Evolutionary conservation across 2,888 invertebrate genomes (phyloP), one percentile per base, ranked within the genome.

Genomic region (Cremastobaeus sp.): DNA sequence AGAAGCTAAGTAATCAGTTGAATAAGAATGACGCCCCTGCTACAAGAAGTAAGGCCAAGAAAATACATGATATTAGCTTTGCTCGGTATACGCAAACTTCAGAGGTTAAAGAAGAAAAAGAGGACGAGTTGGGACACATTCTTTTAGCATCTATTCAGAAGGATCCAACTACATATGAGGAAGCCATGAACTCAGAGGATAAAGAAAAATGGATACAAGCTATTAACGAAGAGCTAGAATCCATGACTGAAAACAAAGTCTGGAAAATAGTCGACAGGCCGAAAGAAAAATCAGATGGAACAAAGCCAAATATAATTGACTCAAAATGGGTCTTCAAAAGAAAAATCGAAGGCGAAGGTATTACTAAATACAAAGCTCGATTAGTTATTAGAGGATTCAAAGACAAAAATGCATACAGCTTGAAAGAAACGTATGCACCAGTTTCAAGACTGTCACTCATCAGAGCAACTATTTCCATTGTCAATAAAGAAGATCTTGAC

Each of bases 291-390:
- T n/a, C n/a, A 41, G 21, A 48, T 48, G 59, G 43, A 2, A 41
- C 15, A 25, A 59, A 28, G 30, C n/a, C n/a, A n/a, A n/a, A n/a
- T n/a, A n/a, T n/a, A n/a, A n/a, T n/a, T n/a, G n/a, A n/a, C n/a
- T n/a, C 60, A 5, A 68, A 50, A 48, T 78, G 77, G 77, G 74
- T 77, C 0, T 77, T 77, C 17, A 78, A 75, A 43, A 74, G 15
- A 30, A 79, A 78, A 62, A 2, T 41, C 21, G 76, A 69, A 5
- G 47, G 32, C 9, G 39, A 69, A 25, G 71, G 62, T 0, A 11
- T n/a, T 8, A 54, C 54, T n/a, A 0, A 37, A 37, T 74, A 70
- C 34, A 79, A 77, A 55, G 76, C 76, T 11, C 12, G 78, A 43
- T 41, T 79, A 9, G 78, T 77, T n/a, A n/a, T n/a, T n/a, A n/a